Percentiles rank a stretch among this genome's conserved stretches.
Conservation (phyloP, 92 coral and sea anemone genomes). For the Epizoanthus fatuus region DNA sequence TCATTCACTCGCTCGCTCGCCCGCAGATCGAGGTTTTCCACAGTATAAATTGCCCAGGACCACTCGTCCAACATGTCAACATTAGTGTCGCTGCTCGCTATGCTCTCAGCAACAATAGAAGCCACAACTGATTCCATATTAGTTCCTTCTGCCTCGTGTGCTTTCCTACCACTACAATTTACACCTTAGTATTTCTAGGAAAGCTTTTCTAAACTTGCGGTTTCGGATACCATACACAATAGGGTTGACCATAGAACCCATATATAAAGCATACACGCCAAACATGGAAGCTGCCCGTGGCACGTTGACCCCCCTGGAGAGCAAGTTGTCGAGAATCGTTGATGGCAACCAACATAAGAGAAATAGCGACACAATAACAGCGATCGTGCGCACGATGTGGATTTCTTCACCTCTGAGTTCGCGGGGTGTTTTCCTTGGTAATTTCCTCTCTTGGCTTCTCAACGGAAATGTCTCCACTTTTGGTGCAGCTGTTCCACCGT, state of each 20-base stretch:
- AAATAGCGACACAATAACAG: slow-evolving; percentile 60
- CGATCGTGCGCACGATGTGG: slow-evolving; percentile 63
- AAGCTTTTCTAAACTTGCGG: slow-evolving; percentile 61
- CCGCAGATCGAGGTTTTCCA: too few species aligned
- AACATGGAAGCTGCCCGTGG: slow-evolving; percentile 55
- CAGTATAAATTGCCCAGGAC: too few species aligned
- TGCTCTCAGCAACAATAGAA: too few species aligned
- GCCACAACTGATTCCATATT: too few species aligned
- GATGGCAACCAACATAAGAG: slow-evolving; percentile 67
- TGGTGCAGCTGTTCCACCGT: not conserved
- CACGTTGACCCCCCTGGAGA: slow-evolving; percentile 50
- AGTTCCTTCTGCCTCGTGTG: not conserved
- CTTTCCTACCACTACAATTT: too few species aligned
- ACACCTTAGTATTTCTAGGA: slow-evolving; percentile 1
- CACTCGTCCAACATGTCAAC: too few species aligned
- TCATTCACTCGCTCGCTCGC: too few species aligned
- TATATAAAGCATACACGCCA: slow-evolving; percentile 54
- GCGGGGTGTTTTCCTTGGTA: not conserved
- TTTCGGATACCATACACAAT: slow-evolving; percentile 62
- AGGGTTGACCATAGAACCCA: slow-evolving; percentile 66
- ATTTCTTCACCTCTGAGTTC: slow-evolving; percentile 56
- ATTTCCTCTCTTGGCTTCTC: not conserved
- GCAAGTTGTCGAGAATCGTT: slow-evolving; percentile 48
- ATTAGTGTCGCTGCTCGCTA: too few species aligned
- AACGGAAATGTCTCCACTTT: not conserved